phyloP scores from a whole-genome alignment of 2,797 vertebrate species.

The Chelon auratus region DNA sequence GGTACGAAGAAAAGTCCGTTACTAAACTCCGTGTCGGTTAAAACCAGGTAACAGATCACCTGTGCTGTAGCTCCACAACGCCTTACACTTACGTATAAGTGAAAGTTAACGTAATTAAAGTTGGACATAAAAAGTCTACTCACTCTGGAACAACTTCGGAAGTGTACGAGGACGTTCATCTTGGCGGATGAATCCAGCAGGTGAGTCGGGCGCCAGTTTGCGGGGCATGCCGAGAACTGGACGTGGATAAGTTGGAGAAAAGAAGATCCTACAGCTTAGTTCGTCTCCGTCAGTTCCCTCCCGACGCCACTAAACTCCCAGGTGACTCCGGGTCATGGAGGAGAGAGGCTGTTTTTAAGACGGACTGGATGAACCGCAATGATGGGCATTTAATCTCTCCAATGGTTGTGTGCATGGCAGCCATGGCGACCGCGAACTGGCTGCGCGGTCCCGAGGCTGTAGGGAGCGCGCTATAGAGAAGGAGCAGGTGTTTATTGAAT shows the following conservation, averaged over 20 bases:
- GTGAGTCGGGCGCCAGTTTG: not conserved
- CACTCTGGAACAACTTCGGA: constrained; percentile 65
- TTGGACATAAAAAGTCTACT: constrained; percentile 39
- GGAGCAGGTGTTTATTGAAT: constrained; percentile 15
- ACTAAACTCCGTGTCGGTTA: not conserved
- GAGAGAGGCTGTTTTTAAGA: not conserved
- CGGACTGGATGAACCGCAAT: not conserved
- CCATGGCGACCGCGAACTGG: constrained; percentile 30
- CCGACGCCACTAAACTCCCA: constrained; percentile 2
- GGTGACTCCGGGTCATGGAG: constrained; percentile 2
- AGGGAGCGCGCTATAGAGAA: constrained; percentile 37
- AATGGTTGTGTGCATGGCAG: constrained; percentile 11
- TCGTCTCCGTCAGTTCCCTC: constrained; percentile 10
- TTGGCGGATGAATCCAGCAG: constrained; percentile 23
- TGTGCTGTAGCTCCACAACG: not conserved
- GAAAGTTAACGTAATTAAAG: not conserved
- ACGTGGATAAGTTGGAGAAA: constrained; percentile 1
- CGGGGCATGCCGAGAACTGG: constrained; percentile 50
- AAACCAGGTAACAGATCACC: not conserved
- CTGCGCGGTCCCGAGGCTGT: constrained; percentile 23
- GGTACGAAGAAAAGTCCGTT: not conserved
- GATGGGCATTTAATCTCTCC: not conserved
- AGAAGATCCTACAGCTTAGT: constrained; percentile 16
- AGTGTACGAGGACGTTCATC: constrained; percentile 58
- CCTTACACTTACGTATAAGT: not conserved